phyloP scores from a whole-genome alignment of 2,888 invertebrate species.

The Phengaris alcon region DNA sequence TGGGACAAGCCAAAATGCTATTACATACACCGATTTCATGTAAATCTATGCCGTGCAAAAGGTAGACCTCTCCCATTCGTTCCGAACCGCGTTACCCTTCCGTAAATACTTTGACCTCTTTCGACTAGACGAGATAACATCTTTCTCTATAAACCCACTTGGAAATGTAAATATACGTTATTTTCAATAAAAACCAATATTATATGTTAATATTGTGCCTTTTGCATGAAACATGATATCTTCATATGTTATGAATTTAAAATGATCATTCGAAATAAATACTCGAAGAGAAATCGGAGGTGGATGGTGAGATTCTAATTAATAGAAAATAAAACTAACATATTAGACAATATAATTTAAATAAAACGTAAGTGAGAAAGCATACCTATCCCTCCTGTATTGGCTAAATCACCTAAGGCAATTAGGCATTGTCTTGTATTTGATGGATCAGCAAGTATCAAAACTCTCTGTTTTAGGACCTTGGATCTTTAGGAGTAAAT shows the following conservation, averaged over 20 bases:
- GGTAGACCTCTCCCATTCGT: too few species aligned
- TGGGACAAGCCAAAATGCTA: too few species aligned
- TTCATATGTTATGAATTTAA: not conserved
- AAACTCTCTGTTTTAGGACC: too few species aligned
- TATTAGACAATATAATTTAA: not conserved
- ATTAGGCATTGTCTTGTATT: too few species aligned
- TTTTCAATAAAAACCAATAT: conserved; percentile 7
- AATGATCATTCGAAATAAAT: not conserved
- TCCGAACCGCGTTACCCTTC: too few species aligned
- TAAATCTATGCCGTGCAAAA: too few species aligned
- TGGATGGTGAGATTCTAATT: not conserved
- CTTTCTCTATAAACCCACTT: conserved; percentile 1
- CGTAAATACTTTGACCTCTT: not conserved
- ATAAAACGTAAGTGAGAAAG: not conserved
- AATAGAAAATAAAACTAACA: conserved; percentile 4
- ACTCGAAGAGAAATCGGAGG: conserved; percentile 5
- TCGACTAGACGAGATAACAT: not conserved
- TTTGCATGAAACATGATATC: conserved; percentile 1
- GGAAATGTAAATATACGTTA: conserved; percentile 10
- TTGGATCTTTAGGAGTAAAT: too few species aligned
- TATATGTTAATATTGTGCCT: not conserved
- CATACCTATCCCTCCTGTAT: too few species aligned
- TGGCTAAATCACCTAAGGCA: too few species aligned
- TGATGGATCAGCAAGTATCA: too few species aligned
- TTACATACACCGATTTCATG: too few species aligned